These are phyloP conservation scores for Ariolimax columbianus DNA, from an alignment of 2,888 invertebrate genomes.

Conservation along the genomic window DNA sequence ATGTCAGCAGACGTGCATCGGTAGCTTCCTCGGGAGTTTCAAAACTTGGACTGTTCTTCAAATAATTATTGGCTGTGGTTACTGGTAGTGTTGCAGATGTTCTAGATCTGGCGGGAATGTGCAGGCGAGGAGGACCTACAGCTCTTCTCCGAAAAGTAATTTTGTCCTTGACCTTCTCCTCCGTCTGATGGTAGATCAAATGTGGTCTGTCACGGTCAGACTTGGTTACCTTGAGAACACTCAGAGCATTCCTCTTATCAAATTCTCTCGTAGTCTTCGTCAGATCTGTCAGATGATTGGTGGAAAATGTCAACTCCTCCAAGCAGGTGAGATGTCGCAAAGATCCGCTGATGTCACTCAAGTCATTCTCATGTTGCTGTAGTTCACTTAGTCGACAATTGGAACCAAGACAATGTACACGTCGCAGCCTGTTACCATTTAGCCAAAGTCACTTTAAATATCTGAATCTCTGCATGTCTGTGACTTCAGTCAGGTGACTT, in stretches of 20 bases:
- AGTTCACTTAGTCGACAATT: constrained; percentile 72
- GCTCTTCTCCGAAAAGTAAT: constrained; percentile 74
- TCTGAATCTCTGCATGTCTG: too few species aligned
- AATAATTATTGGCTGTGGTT: too few species aligned
- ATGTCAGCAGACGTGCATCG: too few species aligned
- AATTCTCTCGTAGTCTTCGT: constrained; percentile 71
- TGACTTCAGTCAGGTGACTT: too few species aligned
- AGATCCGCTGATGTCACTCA: constrained; percentile 68
- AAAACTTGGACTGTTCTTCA: too few species aligned
- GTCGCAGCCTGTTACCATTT: constrained; percentile 69
- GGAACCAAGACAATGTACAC: constrained; percentile 63
- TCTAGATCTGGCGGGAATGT: constrained; percentile 28
- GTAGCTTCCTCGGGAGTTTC: too few species aligned
- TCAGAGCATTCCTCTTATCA: constrained; percentile 70
- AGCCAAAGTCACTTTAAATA: too few species aligned
- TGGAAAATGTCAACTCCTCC: constrained; percentile 71
- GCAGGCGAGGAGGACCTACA: constrained; percentile 67
- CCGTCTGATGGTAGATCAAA: constrained; percentile 69
- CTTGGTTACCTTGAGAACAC: constrained; percentile 69
- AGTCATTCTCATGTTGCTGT: constrained; percentile 73
- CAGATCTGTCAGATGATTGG: constrained; percentile 75
- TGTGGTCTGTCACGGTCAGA: constrained; percentile 67
- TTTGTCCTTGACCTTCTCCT: constrained; percentile 69
- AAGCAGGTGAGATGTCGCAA: constrained; percentile 72
- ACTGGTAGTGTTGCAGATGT: constrained; percentile 18